Base-by-base conservation (phyloP, 2,888 invertebrate genomes). In the Drosophila meridionalis region DNA sequence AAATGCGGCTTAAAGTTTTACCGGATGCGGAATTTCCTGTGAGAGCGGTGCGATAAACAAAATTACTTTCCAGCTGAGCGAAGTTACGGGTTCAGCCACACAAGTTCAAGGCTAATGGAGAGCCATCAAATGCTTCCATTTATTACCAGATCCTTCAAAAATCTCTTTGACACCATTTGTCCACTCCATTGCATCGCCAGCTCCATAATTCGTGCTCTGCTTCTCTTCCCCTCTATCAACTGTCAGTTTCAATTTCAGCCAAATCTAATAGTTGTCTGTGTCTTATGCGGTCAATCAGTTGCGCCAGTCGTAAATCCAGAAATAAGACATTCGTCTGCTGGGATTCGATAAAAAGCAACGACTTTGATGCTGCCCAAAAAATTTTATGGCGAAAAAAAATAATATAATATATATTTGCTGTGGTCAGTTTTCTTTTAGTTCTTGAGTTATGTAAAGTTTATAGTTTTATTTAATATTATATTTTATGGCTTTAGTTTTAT, bases 1-100 rank as follows among this genome's bases (percentile, higher is more conserved):
- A 90, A 90, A 78, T 82, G 84, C 84, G 90, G 90, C 89, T 87
- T 87, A 78, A 82, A 90, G 74, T 90, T 90, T 71, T 59, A 48
- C 58, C 85, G 82, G 89, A 89, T 87, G 80, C 69, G 26, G 56
- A 62, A 66, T 81, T 79, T 84, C 85, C 87, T 79, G 71, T 40
- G 77, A 62, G 74, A 40, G 55, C 30, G 62, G 0, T 14, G 36
- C 63, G 36, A 11, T 56, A 74, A 73, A 80, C 71, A 75, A 78
- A n/a, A 87, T 83, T 80, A 69, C 75, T 56, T 81, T 78, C 59
- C 53, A 64, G 76, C 63, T 78, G 73, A 42, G 38, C 48, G 71
- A 38, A 53, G 48, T 12, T 12, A 11, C 47, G 53, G 32, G 2
- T 40, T 58, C 48, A 59, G 48, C 40, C 61, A 43, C 61, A 43